These are phyloP conservation scores for Drosophila gaucha DNA, from an alignment of 2,888 invertebrate species.

Conservation along the genomic window DNA sequence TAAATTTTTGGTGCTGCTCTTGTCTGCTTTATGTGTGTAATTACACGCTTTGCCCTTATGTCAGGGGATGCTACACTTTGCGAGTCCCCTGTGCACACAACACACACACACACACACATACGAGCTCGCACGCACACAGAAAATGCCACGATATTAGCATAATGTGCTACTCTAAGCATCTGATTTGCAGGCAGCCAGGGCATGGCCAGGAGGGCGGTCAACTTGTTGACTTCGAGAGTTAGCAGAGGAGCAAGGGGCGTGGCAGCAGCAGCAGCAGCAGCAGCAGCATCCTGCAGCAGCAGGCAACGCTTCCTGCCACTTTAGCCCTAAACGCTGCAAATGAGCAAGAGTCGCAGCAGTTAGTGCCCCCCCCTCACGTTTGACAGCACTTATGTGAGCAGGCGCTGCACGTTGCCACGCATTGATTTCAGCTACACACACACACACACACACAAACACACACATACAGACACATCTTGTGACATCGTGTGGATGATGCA, in stretches of 20 bases:
- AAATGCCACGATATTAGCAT: slow-evolving; percentile 72
- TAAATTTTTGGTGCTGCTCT: slow-evolving; percentile 60
- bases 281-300: slow-evolving; percentile 26
- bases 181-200: slow-evolving; percentile 58
- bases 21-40: slow-evolving; percentile 67
- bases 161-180: slow-evolving; percentile 70
- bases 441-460: not conserved
- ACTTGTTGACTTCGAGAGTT: slow-evolving; percentile 66
- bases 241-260: not conserved
- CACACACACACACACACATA: slow-evolving; percentile 2
- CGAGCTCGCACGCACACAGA: slow-evolving; percentile 13
- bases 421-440: slow-evolving; percentile 41
- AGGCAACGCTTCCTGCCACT: slow-evolving; percentile 65
- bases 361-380: slow-evolving; percentile 11
- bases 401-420: slow-evolving; percentile 19
- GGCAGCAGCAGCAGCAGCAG: slow-evolving; percentile 18
- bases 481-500: slow-evolving; percentile 55
- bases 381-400: slow-evolving; percentile 24
- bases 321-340: slow-evolving; percentile 72
- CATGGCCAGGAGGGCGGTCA: slow-evolving; percentile 51
- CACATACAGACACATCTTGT: not conserved
- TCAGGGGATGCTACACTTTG: slow-evolving; percentile 19
- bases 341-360: slow-evolving; percentile 69
- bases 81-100: slow-evolving; percentile 1
- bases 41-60: slow-evolving; percentile 50